A percentile compares a stretch with the other conserved stretches of the same genome.
phyloP scores from a whole-genome alignment of 1,140 invertebrate species.

The Solenopsis invicta region DNA sequence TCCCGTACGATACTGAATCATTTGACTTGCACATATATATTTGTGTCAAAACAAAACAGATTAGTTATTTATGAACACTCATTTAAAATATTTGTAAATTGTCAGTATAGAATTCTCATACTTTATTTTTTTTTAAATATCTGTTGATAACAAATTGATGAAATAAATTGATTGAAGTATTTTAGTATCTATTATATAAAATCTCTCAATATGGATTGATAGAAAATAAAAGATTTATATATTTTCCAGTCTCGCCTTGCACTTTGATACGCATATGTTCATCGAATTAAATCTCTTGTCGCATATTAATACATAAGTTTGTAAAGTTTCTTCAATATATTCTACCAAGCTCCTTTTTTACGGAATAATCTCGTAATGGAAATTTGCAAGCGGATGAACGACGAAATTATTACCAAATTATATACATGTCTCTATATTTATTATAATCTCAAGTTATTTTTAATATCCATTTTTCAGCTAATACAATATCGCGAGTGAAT shows the following conservation, averaged over 20 bases:
- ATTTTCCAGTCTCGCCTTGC: neutral
- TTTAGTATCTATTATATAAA: conserved; percentile 1
- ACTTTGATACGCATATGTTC: neutral
- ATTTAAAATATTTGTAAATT: conserved; percentile 4
- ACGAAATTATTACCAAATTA: neutral
- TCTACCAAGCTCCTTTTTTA: neutral
- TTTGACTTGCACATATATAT: neutral
- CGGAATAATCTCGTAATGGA: neutral
- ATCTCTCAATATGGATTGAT: neutral
- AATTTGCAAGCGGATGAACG: neutral
- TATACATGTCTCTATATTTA: neutral
- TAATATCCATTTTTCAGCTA: neutral
- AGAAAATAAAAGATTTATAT: neutral
- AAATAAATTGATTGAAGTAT: neutral
- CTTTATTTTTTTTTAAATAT: neutral
- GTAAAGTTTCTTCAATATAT: neutral
- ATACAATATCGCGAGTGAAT: neutral
- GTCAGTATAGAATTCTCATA: neutral
- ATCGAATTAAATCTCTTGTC: conserved; percentile 8
- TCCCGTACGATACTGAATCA: neutral
- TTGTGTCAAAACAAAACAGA: neutral
- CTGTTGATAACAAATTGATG: conserved; percentile 15
- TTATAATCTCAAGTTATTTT: conserved; percentile 7
- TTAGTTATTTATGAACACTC: neutral
- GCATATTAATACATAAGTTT: neutral